A percentile compares a stretch with the other conserved stretches of the same genome.
These are phyloP conservation scores for Emmelina monodactyla DNA, from an alignment of 2,888 invertebrate genomes.

Conservation along the genomic window DNA sequence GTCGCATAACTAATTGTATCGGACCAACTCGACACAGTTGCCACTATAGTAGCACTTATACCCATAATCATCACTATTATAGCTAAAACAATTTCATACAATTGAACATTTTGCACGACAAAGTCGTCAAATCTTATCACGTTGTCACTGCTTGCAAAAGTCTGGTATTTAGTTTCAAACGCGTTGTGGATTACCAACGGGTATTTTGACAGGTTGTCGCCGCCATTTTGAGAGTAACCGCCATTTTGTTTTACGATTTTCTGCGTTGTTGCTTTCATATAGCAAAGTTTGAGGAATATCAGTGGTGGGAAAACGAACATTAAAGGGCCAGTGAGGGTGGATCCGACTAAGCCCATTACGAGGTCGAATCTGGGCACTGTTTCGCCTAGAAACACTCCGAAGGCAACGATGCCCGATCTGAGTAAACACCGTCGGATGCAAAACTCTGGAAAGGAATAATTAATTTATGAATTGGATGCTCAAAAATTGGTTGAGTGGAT, in stretches of 20 bases:
- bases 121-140: background rate
- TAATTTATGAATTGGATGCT: no score
- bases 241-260: conserved; percentile 13
- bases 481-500: no score
- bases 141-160: conserved; percentile 26
- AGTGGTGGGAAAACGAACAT: conserved; percentile 86
- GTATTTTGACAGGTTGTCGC: conserved; percentile 22
- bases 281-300: conserved; percentile 75
- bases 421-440: conserved; percentile 75
- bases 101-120: conserved; percentile 26
- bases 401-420: conserved; percentile 72
- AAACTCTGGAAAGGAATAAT: conserved; percentile 82
- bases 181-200: conserved; percentile 27
- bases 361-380: conserved; percentile 85
- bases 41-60: conserved; percentile 68
- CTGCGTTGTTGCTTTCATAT: conserved; percentile 35
- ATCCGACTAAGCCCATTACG: conserved; percentile 86
- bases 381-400: conserved; percentile 81
- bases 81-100: conserved; percentile 61
- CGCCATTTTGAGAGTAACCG: conserved; percentile 14
- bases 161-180: conserved; percentile 32
- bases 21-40: conserved; percentile 75
- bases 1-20: conserved; percentile 70
- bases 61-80: conserved; percentile 70
- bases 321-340: conserved; percentile 81